A percentile compares a stretch with the other conserved stretches of the same genome.
Conservation (phyloP, 2,113 vertebrate genomes). For the Arenaria interpres region DNA sequence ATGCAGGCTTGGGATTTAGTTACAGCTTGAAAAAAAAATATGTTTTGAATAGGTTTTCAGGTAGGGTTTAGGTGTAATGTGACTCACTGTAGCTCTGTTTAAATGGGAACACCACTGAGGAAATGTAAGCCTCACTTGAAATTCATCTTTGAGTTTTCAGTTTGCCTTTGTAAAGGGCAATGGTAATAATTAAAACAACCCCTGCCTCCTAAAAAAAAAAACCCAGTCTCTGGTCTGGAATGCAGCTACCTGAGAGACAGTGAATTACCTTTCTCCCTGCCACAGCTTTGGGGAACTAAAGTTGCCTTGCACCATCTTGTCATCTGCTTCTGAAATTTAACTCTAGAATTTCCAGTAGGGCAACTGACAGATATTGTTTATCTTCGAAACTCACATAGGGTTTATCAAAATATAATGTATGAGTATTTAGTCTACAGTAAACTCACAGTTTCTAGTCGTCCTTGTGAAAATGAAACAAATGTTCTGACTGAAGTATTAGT, state of each 20-base stretch:
- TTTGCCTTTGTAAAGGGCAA: neutral
- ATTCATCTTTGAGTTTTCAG: neutral
- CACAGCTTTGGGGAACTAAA: neutral
- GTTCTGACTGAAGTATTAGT: neutral
- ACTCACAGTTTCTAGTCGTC: neutral
- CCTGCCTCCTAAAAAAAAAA: rapidly evolving
- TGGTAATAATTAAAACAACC: neutral
- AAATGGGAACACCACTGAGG: neutral
- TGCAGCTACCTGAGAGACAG: neutral
- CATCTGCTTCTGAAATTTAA: neutral
- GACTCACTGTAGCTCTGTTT: neutral
- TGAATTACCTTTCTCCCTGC: neutral
- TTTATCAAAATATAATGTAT: neutral
- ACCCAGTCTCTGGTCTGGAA: neutral
- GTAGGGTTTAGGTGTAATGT: neutral
- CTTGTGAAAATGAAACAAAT: neutral
- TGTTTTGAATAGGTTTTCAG: neutral
- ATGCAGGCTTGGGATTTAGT: neutral
- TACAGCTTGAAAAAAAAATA: neutral
- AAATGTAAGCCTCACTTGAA: neutral
- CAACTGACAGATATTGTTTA: neutral
- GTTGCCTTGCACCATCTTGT: neutral
- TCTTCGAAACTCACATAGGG: neutral
- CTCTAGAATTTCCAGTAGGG: neutral
- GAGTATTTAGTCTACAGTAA: neutral